These are phyloP conservation scores for Chunga burmeisteri DNA, from an alignment of 2,113 vertebrate species.

Conservation along the genomic window DNA sequence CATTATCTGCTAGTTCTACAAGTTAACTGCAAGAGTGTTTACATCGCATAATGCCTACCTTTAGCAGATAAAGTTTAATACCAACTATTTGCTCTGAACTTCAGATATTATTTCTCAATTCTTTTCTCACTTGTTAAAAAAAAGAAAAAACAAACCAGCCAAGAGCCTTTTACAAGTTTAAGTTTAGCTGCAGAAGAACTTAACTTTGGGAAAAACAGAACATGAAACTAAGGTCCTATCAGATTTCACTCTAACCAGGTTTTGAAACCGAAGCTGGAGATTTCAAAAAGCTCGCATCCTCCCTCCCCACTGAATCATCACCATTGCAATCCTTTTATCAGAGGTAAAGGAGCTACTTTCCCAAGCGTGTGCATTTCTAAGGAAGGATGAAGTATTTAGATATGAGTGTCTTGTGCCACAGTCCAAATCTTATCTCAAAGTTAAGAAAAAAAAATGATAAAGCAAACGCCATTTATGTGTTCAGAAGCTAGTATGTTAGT, in stretches of 20 bases:
- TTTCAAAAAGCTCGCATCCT: neutral
- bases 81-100: neutral
- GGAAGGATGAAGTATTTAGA: neutral
- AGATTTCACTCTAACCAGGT: neutral
- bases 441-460: neutral
- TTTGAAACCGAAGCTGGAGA: neutral
- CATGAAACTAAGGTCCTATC: neutral
- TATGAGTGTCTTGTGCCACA: neutral
- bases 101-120: neutral
- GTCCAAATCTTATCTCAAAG: neutral
- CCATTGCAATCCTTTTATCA: neutral
- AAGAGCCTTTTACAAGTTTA: neutral
- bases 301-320: neutral
- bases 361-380: neutral
- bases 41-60: neutral
- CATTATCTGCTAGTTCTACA: neutral
- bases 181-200: neutral
- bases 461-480: neutral
- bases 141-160: neutral
- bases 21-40: neutral
- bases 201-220: neutral
- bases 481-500: neutral
- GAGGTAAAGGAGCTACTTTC: neutral
- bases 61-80: neutral
- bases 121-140: neutral